Evolutionary conservation across 2,888 invertebrate species (phyloP).

Genomic region (Microctonus aethiopoides): DNA sequence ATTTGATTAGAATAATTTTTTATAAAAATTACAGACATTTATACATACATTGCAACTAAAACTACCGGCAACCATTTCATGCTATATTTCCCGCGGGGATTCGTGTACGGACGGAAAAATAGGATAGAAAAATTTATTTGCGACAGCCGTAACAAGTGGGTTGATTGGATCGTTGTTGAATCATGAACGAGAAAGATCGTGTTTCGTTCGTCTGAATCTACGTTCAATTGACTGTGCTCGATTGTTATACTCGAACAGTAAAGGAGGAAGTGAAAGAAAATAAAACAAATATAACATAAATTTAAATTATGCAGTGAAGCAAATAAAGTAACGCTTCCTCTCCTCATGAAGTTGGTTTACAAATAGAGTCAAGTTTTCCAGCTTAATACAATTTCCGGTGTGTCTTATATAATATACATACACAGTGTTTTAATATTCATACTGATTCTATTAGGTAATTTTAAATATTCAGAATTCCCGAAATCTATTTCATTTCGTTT

Average conservation of each 20-base stretch:
- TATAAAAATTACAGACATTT: conserved; percentile 3
- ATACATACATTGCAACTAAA: conserved; percentile 2
- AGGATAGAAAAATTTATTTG: conserved; percentile 22
- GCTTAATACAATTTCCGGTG: too few species aligned
- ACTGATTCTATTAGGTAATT: too few species aligned
- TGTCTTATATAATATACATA: too few species aligned
- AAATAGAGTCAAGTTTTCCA: too few species aligned
- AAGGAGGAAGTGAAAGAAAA: background rate
- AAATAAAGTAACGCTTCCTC: background rate
- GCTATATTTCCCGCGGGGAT: conserved; percentile 20
- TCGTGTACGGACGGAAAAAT: conserved; percentile 1
- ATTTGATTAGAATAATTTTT: background rate
- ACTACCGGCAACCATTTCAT: background rate
- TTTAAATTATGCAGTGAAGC: conserved; percentile 8
- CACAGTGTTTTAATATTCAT: too few species aligned
- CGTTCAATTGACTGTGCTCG: conserved; percentile 21
- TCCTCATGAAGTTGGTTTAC: conserved; percentile 1
- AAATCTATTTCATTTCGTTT: too few species aligned
- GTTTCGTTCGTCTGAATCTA: conserved; percentile 6
- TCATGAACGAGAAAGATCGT: conserved; percentile 20
- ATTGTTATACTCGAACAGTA: conserved; percentile 8
- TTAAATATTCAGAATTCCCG: too few species aligned
- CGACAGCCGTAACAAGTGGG: conserved; percentile 25
- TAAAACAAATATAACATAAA: background rate
- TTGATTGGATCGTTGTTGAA: conserved; percentile 27